Conservation (phyloP, 2,888 invertebrate species). For the Drosophila anomelani region DNA sequence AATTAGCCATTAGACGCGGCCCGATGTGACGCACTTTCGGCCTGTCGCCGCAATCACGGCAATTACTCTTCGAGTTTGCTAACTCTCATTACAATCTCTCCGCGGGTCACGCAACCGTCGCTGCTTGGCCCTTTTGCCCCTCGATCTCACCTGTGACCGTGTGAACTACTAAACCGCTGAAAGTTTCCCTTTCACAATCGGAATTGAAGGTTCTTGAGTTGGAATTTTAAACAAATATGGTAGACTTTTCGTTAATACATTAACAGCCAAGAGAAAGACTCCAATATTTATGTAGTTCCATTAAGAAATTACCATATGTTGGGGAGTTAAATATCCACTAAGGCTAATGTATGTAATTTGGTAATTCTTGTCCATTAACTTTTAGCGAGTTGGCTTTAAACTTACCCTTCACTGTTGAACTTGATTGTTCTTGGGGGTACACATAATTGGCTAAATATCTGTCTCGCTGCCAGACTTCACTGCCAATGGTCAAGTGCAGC, state of each 20-base stretch:
- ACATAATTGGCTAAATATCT: slow-evolving; percentile 38
- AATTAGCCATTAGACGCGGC: slow-evolving; percentile 58
- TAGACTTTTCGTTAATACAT: background rate
- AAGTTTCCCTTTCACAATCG: slow-evolving; percentile 35
- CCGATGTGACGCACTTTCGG: slow-evolving; percentile 59
- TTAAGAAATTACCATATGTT: background rate
- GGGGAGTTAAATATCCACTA: background rate
- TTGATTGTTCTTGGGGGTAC: slow-evolving; percentile 53
- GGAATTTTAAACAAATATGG: background rate
- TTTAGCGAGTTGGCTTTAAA: slow-evolving; percentile 3
- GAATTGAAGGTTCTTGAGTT: slow-evolving; percentile 44
- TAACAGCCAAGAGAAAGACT: background rate
- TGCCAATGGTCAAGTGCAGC: slow-evolving; percentile 72
- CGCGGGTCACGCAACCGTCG: slow-evolving; percentile 54
- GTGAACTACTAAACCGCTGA: slow-evolving; percentile 20
- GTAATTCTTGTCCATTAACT: slow-evolving; percentile 2
- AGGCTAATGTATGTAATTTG: background rate
- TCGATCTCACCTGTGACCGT: slow-evolving; percentile 18
- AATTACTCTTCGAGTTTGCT: slow-evolving; percentile 62
- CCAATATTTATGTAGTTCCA: background rate
- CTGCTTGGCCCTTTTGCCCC: slow-evolving; percentile 6
- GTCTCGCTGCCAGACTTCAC: slow-evolving; percentile 47
- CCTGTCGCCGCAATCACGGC: slow-evolving; percentile 61
- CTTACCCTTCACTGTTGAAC: slow-evolving; percentile 47
- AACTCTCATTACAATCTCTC: slow-evolving; percentile 51